phyloP scores from a whole-genome alignment of 2,113 vertebrate genomes.

The Raja brachyura region DNA sequence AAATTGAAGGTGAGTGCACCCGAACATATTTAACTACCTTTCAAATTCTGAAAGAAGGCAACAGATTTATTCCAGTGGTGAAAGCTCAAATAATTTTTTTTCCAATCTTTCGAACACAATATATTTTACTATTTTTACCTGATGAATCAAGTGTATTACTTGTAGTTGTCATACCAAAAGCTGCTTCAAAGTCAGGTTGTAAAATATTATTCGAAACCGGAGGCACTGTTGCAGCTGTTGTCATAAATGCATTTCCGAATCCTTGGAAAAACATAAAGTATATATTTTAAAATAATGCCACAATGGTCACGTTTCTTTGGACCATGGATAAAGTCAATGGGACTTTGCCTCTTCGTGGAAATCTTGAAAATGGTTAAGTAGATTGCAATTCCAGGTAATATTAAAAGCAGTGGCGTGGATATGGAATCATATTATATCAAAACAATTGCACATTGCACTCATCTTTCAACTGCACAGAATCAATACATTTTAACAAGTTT shows the following conservation, averaged over 20 bases:
- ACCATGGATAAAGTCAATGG: no score
- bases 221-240: constrained; percentile 51
- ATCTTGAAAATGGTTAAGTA: neutral
- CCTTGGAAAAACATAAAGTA: constrained; percentile 50
- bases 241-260: constrained; percentile 69
- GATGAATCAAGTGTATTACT: constrained; percentile 79
- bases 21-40: neutral
- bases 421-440: neutral
- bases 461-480: neutral
- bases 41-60: neutral
- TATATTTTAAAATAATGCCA: neutral
- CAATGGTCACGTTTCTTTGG: neutral
- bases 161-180: constrained; percentile 64
- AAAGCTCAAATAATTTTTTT: neutral
- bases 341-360: neutral
- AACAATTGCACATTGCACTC: neutral
- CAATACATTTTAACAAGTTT: neutral
- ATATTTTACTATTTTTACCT: constrained; percentile 59
- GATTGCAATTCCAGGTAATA: neutral
- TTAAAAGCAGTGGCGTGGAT: neutral
- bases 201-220: constrained; percentile 70
- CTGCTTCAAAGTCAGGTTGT: constrained; percentile 69
- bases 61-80: no score
- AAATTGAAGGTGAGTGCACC: no score
- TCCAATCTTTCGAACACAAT: neutral